Evolutionary conservation across 2,113 vertebrate genomes (phyloP), one percentile per base, ranked within the genome.

Genomic region (Phaetusa simplex): DNA sequence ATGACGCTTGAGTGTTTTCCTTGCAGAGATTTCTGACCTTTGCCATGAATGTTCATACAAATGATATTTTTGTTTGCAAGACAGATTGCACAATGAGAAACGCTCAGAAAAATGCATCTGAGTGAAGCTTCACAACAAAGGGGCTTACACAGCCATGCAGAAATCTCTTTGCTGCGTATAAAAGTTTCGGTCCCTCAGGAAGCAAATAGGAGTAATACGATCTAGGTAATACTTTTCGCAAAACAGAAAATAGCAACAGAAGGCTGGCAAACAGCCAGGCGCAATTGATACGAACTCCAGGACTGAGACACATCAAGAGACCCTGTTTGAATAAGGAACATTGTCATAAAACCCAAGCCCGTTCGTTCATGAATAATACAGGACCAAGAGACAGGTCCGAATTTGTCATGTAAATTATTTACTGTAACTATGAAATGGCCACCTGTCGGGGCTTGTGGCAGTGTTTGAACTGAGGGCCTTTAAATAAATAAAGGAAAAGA

Each of bases 391-490:
- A 94, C 89, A 94, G 73, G 74, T 91, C 84, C 89, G 84, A 85
- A 94, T 97, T 97, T 94, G 93, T 95, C 91, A 87, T 73, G 90
- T 94, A 94, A 95, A 97, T 97, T 94, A 95, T 97, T 95, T 87
- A 95, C 91, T 58, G 43, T 22, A 65, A 72, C 66, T 58, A 34
- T 69, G 93, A 91, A 95, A 92, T 24, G 9, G 78, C 58, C 73
- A 91, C 94, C 94, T 91, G 84, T 55, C 82, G 22, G 24, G 42
- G 82, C 95, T 65, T 45, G 70, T 12, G 8, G 86, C 81, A 62
- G 24, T 12, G 27, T 69, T 69, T 88, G 81, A 85, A 94, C 56
- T 8, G 4, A 26, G 29, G 32, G 24, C 27, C 20, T 59, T 52
- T 56, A 84, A 71, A 91, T 20, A 38, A 42, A 50, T 23, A 85